Evolutionary conservation across 2,113 vertebrate genomes (phyloP).

Genomic region (Vulpes vulpes): DNA sequence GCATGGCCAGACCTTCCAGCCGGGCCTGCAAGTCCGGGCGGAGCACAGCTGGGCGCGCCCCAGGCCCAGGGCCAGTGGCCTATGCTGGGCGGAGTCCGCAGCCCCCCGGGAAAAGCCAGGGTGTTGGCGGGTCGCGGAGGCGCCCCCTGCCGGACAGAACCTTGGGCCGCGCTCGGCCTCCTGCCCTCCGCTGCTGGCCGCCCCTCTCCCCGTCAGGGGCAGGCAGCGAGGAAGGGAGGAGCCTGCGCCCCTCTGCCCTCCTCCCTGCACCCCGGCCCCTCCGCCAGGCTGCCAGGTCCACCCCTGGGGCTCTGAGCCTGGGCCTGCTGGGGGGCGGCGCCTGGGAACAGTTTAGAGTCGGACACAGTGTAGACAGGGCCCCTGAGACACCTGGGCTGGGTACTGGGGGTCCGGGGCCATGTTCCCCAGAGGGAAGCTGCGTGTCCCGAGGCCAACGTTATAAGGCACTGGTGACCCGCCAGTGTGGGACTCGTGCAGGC

Average conservation of each 20-base stretch:
- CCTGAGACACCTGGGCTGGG: neutral
- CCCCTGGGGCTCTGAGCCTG: neutral
- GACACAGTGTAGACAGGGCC: neutral
- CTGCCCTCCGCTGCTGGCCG: neutral
- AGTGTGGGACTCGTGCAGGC: accelerated
- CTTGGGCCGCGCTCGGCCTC: accelerated
- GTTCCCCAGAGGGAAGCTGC: neutral
- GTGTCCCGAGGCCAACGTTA: neutral
- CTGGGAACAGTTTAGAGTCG: neutral
- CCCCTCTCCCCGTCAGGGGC: neutral
- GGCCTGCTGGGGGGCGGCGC: neutral
- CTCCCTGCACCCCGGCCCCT: no score
- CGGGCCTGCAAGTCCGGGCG: neutral
- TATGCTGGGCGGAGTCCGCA: no score
- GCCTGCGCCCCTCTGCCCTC: neutral
- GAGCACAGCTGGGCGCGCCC: neutral
- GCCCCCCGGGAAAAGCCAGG: neutral
- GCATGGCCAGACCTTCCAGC: neutral
- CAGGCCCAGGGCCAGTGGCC: neutral
- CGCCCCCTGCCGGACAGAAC: neutral
- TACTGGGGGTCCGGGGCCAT: neutral
- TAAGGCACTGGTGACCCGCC: accelerated
- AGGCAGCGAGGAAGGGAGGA: neutral
- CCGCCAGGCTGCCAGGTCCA: neutral
- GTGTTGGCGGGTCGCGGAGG: neutral